Conservation (phyloP, 2,113 vertebrate species). For the Triplophysa siluroides region DNA sequence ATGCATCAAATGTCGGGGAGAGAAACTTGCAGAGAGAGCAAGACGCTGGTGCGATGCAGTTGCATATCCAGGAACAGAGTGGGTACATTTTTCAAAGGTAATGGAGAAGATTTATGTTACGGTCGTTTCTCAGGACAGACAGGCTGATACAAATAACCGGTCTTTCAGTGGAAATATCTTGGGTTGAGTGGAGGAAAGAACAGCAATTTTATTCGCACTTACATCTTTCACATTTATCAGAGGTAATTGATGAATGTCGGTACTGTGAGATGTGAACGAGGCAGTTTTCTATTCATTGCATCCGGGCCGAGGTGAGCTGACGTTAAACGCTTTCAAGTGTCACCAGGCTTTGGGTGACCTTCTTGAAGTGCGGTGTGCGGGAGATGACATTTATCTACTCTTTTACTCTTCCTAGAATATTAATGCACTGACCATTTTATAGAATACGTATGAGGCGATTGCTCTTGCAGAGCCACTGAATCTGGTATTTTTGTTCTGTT, state of each 20-base stretch:
- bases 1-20: constrained; percentile 22
- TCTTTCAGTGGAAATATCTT: constrained; percentile 9
- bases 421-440: constrained; percentile 50
- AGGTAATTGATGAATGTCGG: constrained; percentile 1
- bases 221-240: not conserved
- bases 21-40: constrained; percentile 5
- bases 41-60: not conserved
- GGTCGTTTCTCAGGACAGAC: not conserved
- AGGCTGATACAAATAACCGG: constrained; percentile 6
- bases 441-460: constrained; percentile 53
- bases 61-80: not conserved
- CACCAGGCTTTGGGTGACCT: constrained; percentile 56
- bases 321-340: constrained; percentile 46
- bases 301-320: constrained; percentile 8
- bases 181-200: not conserved
- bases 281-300: not conserved
- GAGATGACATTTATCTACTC: constrained; percentile 60
- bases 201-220: not conserved
- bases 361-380: constrained; percentile 45
- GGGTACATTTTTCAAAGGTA: not conserved
- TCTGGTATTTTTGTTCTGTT: constrained; percentile 43
- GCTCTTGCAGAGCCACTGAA: constrained; percentile 40
- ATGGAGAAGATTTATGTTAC: constrained; percentile 20
- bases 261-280: not conserved
- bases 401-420: constrained; percentile 35